A percentile compares a stretch with the other conserved stretches of the same genome.
phyloP scores from a whole-genome alignment of 2,888 invertebrate species.

The Poecilus cupreus region DNA sequence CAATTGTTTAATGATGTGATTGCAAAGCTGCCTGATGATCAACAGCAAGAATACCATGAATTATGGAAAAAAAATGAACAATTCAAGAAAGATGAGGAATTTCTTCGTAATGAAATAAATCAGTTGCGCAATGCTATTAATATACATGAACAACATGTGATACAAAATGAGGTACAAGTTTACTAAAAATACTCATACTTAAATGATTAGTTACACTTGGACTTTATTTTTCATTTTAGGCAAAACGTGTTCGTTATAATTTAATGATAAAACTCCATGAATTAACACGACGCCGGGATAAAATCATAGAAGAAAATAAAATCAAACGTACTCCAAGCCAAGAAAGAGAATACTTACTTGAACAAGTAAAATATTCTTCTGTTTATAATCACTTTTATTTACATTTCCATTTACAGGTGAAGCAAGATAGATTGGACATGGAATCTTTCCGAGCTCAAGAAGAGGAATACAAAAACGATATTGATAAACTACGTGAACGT shows the following conservation, averaged over 20 bases:
- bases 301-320: constrained; percentile 63
- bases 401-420: constrained; percentile 61
- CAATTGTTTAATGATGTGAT: constrained; percentile 63
- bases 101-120: constrained; percentile 63
- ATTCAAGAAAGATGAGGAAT: constrained; percentile 62
- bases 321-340: constrained; percentile 65
- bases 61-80: constrained; percentile 63
- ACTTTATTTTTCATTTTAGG: too few relatives aligned
- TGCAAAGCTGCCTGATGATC: constrained; percentile 64
- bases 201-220: too few relatives aligned
- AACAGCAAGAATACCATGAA: constrained; percentile 64
- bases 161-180: constrained; percentile 63
- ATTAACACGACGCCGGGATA: constrained; percentile 63
- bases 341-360: constrained; percentile 65
- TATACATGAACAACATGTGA: constrained; percentile 62
- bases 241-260: constrained; percentile 64
- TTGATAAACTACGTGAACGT: constrained; percentile 48
- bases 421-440: constrained; percentile 65
- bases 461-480: constrained; percentile 40
- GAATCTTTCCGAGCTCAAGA: constrained; percentile 62
- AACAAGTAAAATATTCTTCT: constrained; percentile 62
- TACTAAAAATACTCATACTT: too few relatives aligned
- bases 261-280: constrained; percentile 62
- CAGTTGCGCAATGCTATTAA: constrained; percentile 63
- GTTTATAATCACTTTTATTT: neutral